Evolutionary conservation across 2,888 invertebrate genomes (phyloP).

Genomic region (Mimas tiliae): DNA sequence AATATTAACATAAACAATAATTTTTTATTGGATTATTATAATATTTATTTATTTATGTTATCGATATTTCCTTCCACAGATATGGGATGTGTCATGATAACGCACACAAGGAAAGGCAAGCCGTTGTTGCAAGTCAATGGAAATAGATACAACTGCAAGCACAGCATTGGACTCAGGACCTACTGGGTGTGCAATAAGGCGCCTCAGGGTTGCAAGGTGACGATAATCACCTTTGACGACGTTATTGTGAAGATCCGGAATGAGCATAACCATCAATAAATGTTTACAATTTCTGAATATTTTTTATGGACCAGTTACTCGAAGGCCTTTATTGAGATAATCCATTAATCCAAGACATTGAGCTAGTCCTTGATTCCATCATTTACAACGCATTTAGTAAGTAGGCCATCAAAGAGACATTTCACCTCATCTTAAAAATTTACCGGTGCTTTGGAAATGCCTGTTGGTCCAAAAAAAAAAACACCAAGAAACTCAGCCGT

Average conservation of each 20-base stretch:
- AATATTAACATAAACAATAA: too few relatives aligned
- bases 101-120: constrained; percentile 42
- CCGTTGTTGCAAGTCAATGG: constrained; percentile 46
- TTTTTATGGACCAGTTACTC: not conserved
- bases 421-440: too few relatives aligned
- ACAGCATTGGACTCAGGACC: constrained; percentile 34
- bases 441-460: too few relatives aligned
- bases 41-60: too few relatives aligned
- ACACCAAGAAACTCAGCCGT: too few relatives aligned
- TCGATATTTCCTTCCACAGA: not conserved
- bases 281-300: not conserved
- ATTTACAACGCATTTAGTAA: too few relatives aligned
- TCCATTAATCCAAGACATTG: too few relatives aligned
- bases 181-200: constrained; percentile 47
- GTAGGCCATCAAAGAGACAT: too few relatives aligned
- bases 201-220: constrained; percentile 43
- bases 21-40: too few relatives aligned
- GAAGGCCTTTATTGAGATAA: not conserved
- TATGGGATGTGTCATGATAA: not conserved
- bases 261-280: constrained; percentile 38
- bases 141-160: constrained; percentile 50
- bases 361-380: too few relatives aligned
- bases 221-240: constrained; percentile 37
- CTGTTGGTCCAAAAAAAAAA: too few relatives aligned
- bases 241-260: constrained; percentile 36